Base-by-base conservation (phyloP, 2,113 vertebrate species). In the Sula dactylatra region DNA sequence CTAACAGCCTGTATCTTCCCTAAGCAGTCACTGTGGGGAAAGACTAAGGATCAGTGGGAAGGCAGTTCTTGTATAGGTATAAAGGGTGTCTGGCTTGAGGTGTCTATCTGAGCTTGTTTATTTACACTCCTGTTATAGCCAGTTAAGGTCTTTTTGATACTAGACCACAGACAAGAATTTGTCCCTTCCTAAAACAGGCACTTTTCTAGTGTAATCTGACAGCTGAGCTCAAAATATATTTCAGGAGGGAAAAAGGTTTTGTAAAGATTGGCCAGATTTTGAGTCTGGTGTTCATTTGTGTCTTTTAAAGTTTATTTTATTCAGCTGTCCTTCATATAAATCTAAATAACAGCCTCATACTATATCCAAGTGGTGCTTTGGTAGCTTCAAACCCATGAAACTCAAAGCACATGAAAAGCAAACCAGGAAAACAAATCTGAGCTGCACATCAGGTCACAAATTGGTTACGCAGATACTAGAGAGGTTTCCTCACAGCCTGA, bases 401-500 rank as follows among this genome's bases (percentile, higher is more conserved):
- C 70, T 91, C 31, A 83, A 82, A 72, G 50, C 36, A 59, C 2
- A 2, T 73, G 45, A 69, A 69, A 52, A 61, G 45, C 42, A 44
- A 83, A 83, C 22, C 13, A 62, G 44, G 8, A 8, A 49, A 81
- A 58, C 27, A 69, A 76, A 58, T 72, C 34, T 5, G 5, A 81
- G n/a, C 54, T 55, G 22, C 16, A 14, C 11, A 31, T 36, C 9
- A n/a, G 20, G 26, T 81, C 47, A 67, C n/a, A 50, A 34, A 34
- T 20, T 1, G 0, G 21, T 67, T 67, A 15, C 2, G 1, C 11
- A 9, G 13, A 6, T 49, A 26, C 14, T 58, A 12, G 19, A 38
- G 24, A 32, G 16, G 31, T 81, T 81, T 86, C 14, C 22, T 56
- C 13, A 36, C 12, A 71, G 34, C 25, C 50, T 67, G 24, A 62